A percentile compares a stretch with the other conserved stretches of the same genome.
phyloP scores from a whole-genome alignment of 2,113 vertebrate genomes.

The Nesogale talazaci region DNA sequence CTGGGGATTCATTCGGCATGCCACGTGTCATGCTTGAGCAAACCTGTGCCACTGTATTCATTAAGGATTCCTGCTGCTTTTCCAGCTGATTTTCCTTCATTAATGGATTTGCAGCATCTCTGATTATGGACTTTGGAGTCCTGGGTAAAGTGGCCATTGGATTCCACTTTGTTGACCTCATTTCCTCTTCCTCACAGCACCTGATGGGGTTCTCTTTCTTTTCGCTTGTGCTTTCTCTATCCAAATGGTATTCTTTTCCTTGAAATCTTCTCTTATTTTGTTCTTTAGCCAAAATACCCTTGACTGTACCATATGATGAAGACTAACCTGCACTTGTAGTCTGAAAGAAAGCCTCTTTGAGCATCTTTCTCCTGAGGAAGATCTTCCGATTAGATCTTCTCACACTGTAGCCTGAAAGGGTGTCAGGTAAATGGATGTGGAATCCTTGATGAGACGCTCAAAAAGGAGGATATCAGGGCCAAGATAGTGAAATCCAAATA shows the following conservation, averaged over 20 bases:
- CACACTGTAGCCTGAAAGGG: not conserved
- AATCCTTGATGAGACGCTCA: not conserved
- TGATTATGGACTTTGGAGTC: conserved; percentile 2
- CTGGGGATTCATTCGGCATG: not conserved
- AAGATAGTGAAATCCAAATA: not conserved
- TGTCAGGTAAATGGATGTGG: not conserved
- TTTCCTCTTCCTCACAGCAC: conserved; percentile 9
- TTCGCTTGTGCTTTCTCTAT: not conserved
- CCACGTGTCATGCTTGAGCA: not conserved
- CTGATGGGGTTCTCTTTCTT: conserved; percentile 34
- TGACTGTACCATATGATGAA: not conserved
- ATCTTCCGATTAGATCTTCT: conserved; percentile 28
- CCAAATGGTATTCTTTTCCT: not conserved
- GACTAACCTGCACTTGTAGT: not conserved
- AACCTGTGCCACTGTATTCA: not conserved
- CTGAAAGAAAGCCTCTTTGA: not conserved
- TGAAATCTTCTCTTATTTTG: not conserved
- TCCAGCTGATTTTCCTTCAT: not conserved
- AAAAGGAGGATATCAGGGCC: conserved; percentile 19
- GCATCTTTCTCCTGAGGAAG: not conserved
- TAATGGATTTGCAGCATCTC: conserved; percentile 30
- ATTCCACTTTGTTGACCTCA: not conserved
- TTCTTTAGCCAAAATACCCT: not conserved
- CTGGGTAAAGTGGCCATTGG: conserved; percentile 7
- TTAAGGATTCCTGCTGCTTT: not conserved